Evolutionary conservation across 2,888 invertebrate species (phyloP).

Genomic region (Leucozona laternaria): DNA sequence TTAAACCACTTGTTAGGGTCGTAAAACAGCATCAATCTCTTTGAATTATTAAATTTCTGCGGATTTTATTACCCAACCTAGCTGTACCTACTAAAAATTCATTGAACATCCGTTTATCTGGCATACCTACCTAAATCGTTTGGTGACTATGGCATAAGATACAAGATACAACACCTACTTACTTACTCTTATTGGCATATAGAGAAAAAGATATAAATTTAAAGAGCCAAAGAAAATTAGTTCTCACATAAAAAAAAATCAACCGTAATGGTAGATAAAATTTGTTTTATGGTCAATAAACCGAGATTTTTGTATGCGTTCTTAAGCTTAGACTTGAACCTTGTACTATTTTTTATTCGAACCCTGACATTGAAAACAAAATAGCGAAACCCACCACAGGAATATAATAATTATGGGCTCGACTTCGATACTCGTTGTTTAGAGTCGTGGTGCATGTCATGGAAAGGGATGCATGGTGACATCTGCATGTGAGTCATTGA

Average conservation of each 20-base stretch:
- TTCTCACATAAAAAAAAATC: constrained; percentile 2
- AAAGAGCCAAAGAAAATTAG: constrained; percentile 36
- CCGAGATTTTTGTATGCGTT: not conserved
- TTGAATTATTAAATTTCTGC: not conserved
- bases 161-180: constrained; percentile 20
- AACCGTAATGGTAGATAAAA: not conserved
- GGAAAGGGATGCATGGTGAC: constrained; percentile 70
- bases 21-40: constrained; percentile 26
- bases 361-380: constrained; percentile 32
- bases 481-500: constrained; percentile 68
- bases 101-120: constrained; percentile 11
- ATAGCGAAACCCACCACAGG: constrained; percentile 51
- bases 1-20: constrained; percentile 45
- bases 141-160: not conserved
- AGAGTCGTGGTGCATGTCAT: constrained; percentile 67
- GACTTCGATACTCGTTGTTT: constrained; percentile 22
- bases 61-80: not conserved
- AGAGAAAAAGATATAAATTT: constrained; percentile 34
- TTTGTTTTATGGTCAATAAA: constrained; percentile 28
- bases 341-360: constrained; percentile 45
- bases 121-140: not conserved
- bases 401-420: constrained; percentile 48
- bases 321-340: constrained; percentile 55
- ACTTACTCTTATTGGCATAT: not conserved
- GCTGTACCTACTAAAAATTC: constrained; percentile 5